Evolutionary conservation across 64 coral and sea anemone species (phyloP).

Genomic region (Acropora tenuis): DNA sequence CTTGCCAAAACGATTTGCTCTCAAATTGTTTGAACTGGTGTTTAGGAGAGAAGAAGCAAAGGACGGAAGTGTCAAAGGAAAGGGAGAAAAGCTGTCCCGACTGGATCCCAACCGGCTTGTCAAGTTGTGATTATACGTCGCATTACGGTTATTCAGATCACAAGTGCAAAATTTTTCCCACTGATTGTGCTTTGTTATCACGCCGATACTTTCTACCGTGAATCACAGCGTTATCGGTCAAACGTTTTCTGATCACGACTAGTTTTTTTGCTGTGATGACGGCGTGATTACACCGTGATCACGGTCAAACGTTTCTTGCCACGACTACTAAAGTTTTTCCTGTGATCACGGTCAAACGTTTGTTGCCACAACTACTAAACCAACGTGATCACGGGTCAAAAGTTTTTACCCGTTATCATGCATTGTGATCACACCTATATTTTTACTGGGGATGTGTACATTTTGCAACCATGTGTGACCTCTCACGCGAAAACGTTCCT

Average conservation of each 20-base stretch:
- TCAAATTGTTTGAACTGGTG: constrained; percentile 43
- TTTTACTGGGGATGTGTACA: too few species aligned
- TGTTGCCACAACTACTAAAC: background rate
- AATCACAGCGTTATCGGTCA: background rate
- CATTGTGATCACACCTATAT: too few species aligned
- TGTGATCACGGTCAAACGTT: background rate
- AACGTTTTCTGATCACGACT: background rate
- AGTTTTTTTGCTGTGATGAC: background rate
- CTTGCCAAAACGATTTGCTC: constrained; percentile 33
- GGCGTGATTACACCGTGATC: background rate
- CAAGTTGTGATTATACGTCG: background rate
- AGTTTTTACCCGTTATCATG: too few species aligned
- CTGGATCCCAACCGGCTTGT: constrained; percentile 15
- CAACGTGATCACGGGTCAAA: too few species aligned
- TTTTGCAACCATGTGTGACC: too few species aligned
- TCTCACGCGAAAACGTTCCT: too few species aligned
- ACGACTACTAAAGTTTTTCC: background rate
- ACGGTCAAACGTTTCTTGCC: background rate
- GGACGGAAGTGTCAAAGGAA: constrained; percentile 10
- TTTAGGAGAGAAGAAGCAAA: constrained; percentile 54
- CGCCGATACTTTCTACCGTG: background rate
- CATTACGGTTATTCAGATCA: background rate
- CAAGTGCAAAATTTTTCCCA: background rate
- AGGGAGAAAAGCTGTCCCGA: constrained; percentile 26
- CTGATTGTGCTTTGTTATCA: background rate